phyloP scores from a whole-genome alignment of 2,113 vertebrate species.

The Ancistrus triradiatus region DNA sequence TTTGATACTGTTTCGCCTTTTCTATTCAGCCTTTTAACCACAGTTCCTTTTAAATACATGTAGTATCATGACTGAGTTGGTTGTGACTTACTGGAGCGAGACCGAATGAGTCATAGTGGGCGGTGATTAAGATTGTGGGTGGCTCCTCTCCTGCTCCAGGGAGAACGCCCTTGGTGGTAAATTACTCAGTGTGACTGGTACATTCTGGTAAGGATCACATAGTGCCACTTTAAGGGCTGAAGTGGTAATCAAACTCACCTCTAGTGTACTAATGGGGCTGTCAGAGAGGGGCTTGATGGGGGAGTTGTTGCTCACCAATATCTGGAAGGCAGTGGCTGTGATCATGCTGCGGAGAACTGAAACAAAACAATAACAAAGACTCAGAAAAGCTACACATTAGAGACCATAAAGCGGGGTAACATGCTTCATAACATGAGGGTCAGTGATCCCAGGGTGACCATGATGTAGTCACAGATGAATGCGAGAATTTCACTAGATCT shows the following conservation, averaged over 20 bases:
- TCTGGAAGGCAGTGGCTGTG: slow-evolving; percentile 71
- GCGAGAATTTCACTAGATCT: too few relatives aligned
- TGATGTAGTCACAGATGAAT: too few relatives aligned
- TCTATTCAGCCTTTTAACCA: too few relatives aligned
- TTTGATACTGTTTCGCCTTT: too few relatives aligned
- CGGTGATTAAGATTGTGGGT: slow-evolving; percentile 69
- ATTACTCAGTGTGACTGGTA: background rate
- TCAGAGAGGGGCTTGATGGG: slow-evolving; percentile 64
- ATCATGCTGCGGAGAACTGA: slow-evolving; percentile 72
- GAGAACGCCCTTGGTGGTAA: slow-evolving; percentile 62
- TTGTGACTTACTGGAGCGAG: slow-evolving; percentile 65
- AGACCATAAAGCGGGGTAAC: too few relatives aligned
- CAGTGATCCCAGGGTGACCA: too few relatives aligned
- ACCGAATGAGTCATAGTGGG: slow-evolving; percentile 73
- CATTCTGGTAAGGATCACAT: background rate
- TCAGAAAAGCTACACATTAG: too few relatives aligned
- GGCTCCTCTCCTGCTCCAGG: slow-evolving; percentile 60
- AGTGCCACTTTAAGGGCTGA: too few relatives aligned
- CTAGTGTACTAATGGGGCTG: slow-evolving; percentile 62
- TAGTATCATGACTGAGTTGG: background rate
- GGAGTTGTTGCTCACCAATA: slow-evolving; percentile 65
- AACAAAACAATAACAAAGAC: too few relatives aligned
- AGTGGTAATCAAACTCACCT: slow-evolving; percentile 57
- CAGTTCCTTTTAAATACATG: too few relatives aligned
- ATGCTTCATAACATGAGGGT: too few relatives aligned